Evolutionary conservation across 2,888 invertebrate species (phyloP).

Genomic region (Philaethria dido): DNA sequence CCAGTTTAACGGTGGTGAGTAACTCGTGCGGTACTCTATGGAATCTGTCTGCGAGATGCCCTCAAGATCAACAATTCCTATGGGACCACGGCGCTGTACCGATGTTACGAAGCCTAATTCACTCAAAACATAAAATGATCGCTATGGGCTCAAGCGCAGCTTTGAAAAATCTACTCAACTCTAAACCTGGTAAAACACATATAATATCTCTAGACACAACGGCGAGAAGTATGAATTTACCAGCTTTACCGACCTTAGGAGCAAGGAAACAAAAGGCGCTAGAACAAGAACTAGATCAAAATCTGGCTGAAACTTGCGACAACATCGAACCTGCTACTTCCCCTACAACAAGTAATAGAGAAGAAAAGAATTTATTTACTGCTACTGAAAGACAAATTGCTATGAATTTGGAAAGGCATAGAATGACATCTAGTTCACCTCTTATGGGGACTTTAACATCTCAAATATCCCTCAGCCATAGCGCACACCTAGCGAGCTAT

Average conservation of each 20-base stretch:
- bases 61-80: conserved; percentile 93
- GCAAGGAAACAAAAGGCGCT: conserved; percentile 94
- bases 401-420: conserved; percentile 78
- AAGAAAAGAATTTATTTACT: conserved; percentile 83
- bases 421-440: conserved; percentile 81
- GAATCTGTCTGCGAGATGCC: conserved; percentile 97
- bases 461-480: conserved; percentile 79
- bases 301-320: conserved; percentile 94
- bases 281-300: conserved; percentile 92
- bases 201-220: conserved; percentile 89
- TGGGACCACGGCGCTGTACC: conserved; percentile 97
- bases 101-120: conserved; percentile 95
- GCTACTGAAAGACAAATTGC: conserved; percentile 80
- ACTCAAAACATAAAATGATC: conserved; percentile 98
- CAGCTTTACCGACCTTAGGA: conserved; percentile 91
- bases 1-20: conserved; percentile 97
- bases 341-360: conserved; percentile 83
- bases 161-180: conserved; percentile 94
- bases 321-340: conserved; percentile 91
- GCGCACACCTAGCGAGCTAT: conserved; percentile 77
- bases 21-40: conserved; percentile 98
- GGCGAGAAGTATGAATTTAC: conserved; percentile 89
- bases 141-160: conserved; percentile 98
- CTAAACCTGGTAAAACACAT: conserved; percentile 89
- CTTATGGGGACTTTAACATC: conserved; percentile 76